Evolutionary conservation across 92 coral and sea anemone genomes (phyloP).

Genomic region (Epizoanthus fatuus): DNA sequence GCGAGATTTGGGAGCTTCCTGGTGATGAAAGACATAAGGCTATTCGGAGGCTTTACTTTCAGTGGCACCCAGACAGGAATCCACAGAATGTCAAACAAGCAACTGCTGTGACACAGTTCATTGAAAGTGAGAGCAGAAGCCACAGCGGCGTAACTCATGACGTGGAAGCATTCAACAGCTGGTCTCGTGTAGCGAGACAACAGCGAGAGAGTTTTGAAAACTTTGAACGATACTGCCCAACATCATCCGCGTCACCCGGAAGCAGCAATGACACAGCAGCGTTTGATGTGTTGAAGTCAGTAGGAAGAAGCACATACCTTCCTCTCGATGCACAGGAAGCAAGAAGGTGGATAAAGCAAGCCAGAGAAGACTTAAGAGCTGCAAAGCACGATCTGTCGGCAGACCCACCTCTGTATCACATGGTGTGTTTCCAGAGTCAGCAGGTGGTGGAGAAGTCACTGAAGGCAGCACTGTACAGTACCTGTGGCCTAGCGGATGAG

Average conservation of each 20-base stretch:
- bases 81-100: conserved; percentile 4
- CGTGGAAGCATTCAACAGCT: not conserved
- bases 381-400: conserved; percentile 17
- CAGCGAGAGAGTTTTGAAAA: conserved; percentile 13
- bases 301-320: not conserved
- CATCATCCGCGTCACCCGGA: not conserved
- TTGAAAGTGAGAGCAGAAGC: conserved; percentile 9
- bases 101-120: not conserved
- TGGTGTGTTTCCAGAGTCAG: conserved; percentile 55
- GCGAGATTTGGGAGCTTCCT: conserved; percentile 79
- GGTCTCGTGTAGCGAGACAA: conserved; percentile 2
- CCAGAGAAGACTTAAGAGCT: conserved; percentile 42
- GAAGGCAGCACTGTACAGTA: conserved; percentile 42
- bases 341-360: conserved; percentile 42
- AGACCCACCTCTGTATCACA: conserved; percentile 18
- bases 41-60: conserved; percentile 71
- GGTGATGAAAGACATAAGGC: conserved; percentile 71
- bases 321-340: conserved; percentile 43
- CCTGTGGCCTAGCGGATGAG: conserved; percentile 40
- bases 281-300: not conserved
- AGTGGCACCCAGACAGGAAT: conserved; percentile 93
- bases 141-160: not conserved
- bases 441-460: conserved; percentile 53
- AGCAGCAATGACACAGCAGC: not conserved
- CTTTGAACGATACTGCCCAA: not conserved